Evolutionary conservation across 2,888 invertebrate genomes (phyloP), one percentile per base, ranked within the genome.

Genomic region (Leptinotarsa peninsularis): DNA sequence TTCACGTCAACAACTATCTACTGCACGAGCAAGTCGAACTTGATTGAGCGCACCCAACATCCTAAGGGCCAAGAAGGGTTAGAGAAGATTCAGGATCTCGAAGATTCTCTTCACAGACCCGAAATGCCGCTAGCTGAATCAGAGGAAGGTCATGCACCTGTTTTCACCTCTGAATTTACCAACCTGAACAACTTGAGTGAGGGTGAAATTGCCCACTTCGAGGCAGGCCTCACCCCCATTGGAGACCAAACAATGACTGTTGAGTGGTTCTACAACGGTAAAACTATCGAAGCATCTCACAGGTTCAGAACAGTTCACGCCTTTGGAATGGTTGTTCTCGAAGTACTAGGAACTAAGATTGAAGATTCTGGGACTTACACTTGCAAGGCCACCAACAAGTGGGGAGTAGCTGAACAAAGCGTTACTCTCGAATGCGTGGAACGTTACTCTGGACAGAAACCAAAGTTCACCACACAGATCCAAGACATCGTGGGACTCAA

Each of bases 201-300:
- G 89, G 98, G 98, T 74, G 97, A 99, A 89, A 94, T 98, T 82
- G 98, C 98, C 81, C 98, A 99, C 88, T 98, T 98, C 88, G 99
- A 99, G 90, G 98, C 98, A 54, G 96, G 96, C 68, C 91, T 99
- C 10, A 95, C 96, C 70, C 99, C 99, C 15, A 94, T 96, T 67
- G 96, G 97, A 15, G 97, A 97, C 85, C 96, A 97, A 88, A 95
- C 94, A 33, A 97, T 98, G 96, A 93, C 94, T 43, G 95, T 98
- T 72, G 97, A 98, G 90, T 98, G 97, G 97, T 97, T 96, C 91
- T 97, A 96, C 87, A 97, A 99, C 87, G 97, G 95, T 49, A 94
- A 97, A 87, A 90, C 94, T 2, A 90, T 96, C 77, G 95, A 95
- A 87, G 96, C 96, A 60, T 95, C 96, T 88, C 97, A 97, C 87